Percentiles rank a stretch among this genome's conserved stretches.
These are phyloP conservation scores for Aricia artaxerxes DNA, from an alignment of 2,888 invertebrate species.

Conservation along the genomic window DNA sequence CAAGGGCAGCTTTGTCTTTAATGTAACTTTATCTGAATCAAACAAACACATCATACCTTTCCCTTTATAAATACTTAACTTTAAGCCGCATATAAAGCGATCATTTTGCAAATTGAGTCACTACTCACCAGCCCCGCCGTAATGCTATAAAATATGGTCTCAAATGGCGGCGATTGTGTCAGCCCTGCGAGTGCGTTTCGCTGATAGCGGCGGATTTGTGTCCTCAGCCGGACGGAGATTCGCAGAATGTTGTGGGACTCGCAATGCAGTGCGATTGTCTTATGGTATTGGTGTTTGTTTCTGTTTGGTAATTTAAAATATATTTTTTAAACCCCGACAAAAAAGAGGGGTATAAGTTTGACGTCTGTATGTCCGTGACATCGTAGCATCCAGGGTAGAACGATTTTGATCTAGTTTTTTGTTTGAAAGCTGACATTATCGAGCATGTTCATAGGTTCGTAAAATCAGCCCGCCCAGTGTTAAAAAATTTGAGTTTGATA, in stretches of 20 bases:
- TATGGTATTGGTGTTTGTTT: background rate
- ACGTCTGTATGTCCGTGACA: too few relatives aligned
- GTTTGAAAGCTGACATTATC: too few relatives aligned
- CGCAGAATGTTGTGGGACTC: background rate
- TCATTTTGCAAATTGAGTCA: background rate
- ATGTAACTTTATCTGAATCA: too few relatives aligned
- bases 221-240: conserved; percentile 65
- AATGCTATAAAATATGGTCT: conserved; percentile 15
- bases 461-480: too few relatives aligned
- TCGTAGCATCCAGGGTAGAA: too few relatives aligned
- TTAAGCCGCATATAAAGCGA: background rate
- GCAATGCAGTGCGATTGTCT: background rate
- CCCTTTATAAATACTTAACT: background rate
- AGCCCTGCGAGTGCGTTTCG: conserved; percentile 73
- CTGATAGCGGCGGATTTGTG: conserved; percentile 81
- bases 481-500: too few relatives aligned
- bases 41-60: too few relatives aligned
- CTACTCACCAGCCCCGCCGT: background rate
- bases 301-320: background rate
- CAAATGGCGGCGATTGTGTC: conserved; percentile 63
- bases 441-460: too few relatives aligned
- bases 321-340: too few relatives aligned
- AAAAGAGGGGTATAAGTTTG: too few relatives aligned
- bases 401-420: too few relatives aligned
- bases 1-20: too few relatives aligned